Percentiles rank a stretch among this genome's conserved stretches.
These are phyloP conservation scores for Pardosa pseudoannulata DNA, from an alignment of 2,888 invertebrate genomes.

Conservation along the genomic window DNA sequence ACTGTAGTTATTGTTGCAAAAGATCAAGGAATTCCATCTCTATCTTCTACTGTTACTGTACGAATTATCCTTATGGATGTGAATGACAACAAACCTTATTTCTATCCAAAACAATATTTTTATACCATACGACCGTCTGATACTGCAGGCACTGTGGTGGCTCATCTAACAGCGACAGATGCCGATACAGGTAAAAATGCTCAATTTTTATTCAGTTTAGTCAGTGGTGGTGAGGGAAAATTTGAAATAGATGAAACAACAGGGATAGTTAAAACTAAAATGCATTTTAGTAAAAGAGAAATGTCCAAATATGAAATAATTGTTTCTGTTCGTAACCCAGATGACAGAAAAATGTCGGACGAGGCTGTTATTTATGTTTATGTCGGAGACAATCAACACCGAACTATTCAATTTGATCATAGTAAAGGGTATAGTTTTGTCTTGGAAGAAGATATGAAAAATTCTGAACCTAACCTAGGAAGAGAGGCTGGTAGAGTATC, in stretches of 20 bases:
- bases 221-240: slow-evolving; percentile 85
- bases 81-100: slow-evolving; percentile 94
- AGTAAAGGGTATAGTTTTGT: slow-evolving; percentile 73
- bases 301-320: slow-evolving; percentile 85
- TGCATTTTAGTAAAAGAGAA: slow-evolving; percentile 81
- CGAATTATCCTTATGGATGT: slow-evolving; percentile 88
- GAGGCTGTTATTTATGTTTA: slow-evolving; percentile 83
- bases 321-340: slow-evolving; percentile 89
- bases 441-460: slow-evolving; percentile 73
- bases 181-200: slow-evolving; percentile 93
- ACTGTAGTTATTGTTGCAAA: slow-evolving; percentile 90
- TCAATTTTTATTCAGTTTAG: slow-evolving; percentile 81
- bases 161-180: slow-evolving; percentile 89
- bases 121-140: slow-evolving; percentile 81
- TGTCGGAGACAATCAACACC: slow-evolving; percentile 73
- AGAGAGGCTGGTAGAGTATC: slow-evolving; percentile 87
- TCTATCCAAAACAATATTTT: slow-evolving; percentile 93
- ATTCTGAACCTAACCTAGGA: slow-evolving; percentile 80
- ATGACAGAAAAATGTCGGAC: slow-evolving; percentile 84
- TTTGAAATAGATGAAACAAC: slow-evolving; percentile 88
- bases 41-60: slow-evolving; percentile 93
- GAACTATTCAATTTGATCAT: slow-evolving; percentile 73
- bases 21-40: slow-evolving; percentile 89
- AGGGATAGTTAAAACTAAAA: slow-evolving; percentile 85
- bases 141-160: slow-evolving; percentile 81